phyloP scores from a whole-genome alignment of 1,140 invertebrate species.

The Bombus superbus region DNA sequence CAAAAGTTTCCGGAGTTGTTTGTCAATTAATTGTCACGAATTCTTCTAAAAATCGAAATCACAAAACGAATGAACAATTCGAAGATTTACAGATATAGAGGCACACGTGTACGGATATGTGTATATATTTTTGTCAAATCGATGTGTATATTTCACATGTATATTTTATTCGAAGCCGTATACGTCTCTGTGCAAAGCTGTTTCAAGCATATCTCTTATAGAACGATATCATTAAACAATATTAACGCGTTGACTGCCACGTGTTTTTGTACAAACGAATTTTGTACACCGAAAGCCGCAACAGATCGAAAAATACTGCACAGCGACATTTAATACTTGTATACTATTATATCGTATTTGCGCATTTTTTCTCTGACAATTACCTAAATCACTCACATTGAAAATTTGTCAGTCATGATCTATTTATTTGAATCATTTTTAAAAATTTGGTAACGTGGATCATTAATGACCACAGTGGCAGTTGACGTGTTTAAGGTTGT shows the following conservation, averaged over 20 bases:
- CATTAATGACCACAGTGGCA: too few species aligned
- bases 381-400: too few species aligned
- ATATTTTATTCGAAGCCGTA: background rate
- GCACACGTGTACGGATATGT: background rate
- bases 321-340: too few species aligned
- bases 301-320: too few species aligned
- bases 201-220: background rate
- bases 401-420: too few species aligned
- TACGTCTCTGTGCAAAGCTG: constrained; percentile 4
- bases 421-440: too few species aligned
- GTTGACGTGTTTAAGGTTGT: background rate
- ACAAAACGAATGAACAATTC: background rate
- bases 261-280: too few species aligned
- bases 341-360: too few species aligned
- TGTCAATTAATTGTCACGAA: constrained; percentile 37
- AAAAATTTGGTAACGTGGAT: too few species aligned
- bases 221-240: background rate
- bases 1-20: background rate
- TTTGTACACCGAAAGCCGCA: too few species aligned
- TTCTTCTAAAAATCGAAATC: background rate
- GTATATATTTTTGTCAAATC: constrained; percentile 32
- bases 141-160: background rate
- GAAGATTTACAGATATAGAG: background rate
- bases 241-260: too few species aligned
- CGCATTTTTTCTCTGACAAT: too few species aligned